Conservation (phyloP, 2,888 invertebrate species). For the Nomada hirtipes region DNA sequence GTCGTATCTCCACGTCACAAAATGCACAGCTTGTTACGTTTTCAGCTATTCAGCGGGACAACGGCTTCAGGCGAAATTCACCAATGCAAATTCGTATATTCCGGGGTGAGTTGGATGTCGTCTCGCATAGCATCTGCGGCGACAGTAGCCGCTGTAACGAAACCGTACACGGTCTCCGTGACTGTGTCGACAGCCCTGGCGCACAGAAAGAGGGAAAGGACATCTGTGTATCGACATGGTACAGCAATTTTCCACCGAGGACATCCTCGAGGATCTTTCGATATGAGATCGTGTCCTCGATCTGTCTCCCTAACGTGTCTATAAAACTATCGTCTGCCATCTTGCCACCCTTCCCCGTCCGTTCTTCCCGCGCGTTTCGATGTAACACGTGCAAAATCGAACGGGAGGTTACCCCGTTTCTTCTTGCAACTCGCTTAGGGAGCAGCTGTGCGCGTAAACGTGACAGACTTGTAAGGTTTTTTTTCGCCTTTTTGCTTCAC, state of each 20-base stretch:
- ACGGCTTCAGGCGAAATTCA: slow-evolving; percentile 23
- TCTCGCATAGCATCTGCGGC: slow-evolving; percentile 39
- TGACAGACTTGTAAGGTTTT: neutral
- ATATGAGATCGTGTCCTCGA: slow-evolving; percentile 35
- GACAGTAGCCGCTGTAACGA: neutral
- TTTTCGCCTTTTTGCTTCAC: too few relatives aligned
- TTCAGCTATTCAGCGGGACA: slow-evolving; percentile 22
- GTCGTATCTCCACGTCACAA: slow-evolving; percentile 1
- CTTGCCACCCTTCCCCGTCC: neutral
- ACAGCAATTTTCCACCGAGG: slow-evolving; percentile 45
- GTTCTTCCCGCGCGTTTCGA: neutral
- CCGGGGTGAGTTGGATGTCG: slow-evolving; percentile 25
- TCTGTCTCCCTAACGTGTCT: slow-evolving; percentile 11
- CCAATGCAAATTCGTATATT: slow-evolving; percentile 42
- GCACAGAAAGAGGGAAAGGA: neutral
- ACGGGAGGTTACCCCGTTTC: neutral
- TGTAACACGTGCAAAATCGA: slow-evolving; percentile 16
- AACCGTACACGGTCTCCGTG: slow-evolving; percentile 26
- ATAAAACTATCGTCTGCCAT: slow-evolving; percentile 45
- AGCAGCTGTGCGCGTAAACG: slow-evolving; percentile 12
- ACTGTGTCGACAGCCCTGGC: neutral
- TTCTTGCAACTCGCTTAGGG: neutral
- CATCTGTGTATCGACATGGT: slow-evolving; percentile 29
- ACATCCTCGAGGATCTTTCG: slow-evolving; percentile 32
- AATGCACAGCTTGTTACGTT: neutral